Conservation (phyloP, 2,797 vertebrate genomes). For the Pagetopsis macropterus region DNA sequence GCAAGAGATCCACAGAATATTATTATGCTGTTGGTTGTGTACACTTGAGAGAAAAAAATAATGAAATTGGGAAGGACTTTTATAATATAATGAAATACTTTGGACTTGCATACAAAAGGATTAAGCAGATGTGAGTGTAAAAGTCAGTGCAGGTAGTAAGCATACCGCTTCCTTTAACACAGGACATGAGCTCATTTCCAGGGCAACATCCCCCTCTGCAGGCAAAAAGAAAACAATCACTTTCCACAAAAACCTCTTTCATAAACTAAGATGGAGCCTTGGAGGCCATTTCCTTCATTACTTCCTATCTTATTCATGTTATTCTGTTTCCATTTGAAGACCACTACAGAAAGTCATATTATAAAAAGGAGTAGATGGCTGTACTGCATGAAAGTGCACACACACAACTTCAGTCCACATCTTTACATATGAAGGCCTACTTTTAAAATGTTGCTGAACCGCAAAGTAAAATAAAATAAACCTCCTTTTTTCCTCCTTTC, state of each 20-base stretch:
- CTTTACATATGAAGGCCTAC: constrained; percentile 27
- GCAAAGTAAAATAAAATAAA: constrained; percentile 36
- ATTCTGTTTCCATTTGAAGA: constrained; percentile 40
- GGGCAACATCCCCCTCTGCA: constrained; percentile 88
- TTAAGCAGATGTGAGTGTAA: constrained; percentile 47
- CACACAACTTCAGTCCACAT: constrained; percentile 27
- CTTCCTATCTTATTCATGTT: constrained; percentile 46
- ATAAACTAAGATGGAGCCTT: constrained; percentile 69
- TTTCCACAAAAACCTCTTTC: constrained; percentile 51
- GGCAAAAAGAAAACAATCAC: constrained; percentile 76
- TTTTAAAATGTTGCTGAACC: constrained; percentile 37
- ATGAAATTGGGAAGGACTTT: constrained; percentile 36
- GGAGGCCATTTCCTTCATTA: constrained; percentile 67
- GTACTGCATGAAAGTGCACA: constrained; percentile 16
- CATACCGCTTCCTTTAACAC: constrained; percentile 53
- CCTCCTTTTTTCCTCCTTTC: constrained; percentile 34
- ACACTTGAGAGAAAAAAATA: constrained; percentile 15
- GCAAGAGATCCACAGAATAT: constrained; percentile 1
- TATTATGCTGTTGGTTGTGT: constrained; percentile 2
- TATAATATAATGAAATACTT: constrained; percentile 36
- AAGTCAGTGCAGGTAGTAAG: constrained; percentile 56
- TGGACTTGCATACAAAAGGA: constrained; percentile 55
- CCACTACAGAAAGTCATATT: constrained; percentile 23
- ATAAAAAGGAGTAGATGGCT: constrained; percentile 20
- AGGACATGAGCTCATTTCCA: constrained; percentile 75